Evolutionary conservation across 2,888 invertebrate species (phyloP), one percentile per base, ranked within the genome.

Genomic region (Leucophenga montana): DNA sequence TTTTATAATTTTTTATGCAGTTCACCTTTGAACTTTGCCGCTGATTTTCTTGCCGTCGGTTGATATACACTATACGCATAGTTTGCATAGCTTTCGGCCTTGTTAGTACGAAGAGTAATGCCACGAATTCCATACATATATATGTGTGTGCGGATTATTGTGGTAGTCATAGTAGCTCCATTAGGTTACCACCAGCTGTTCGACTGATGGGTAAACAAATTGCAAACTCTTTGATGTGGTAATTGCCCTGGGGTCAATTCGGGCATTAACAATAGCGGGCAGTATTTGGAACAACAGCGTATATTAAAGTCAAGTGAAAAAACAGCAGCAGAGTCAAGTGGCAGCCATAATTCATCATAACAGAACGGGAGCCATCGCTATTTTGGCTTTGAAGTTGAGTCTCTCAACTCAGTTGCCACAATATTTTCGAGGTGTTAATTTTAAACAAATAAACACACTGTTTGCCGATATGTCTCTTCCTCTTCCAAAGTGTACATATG

Each of bases 221-320:
- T 50, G 20, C 48, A 44, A 54, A 44, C n/a, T 20, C 68, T 69
- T 69, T 69, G 69, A 69, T 69, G 69, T 69, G 66, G 16, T 64
- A 64, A 64, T 64, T 64, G 46, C 46, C 39, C 48, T 27, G 48
- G 46, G 46, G 62, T 46, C 62, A 64, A 64, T 22, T 64, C 46
- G 14, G n/a, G 18, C 62, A 64, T 64, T 46, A 20, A 46, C 13
- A 59, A 6, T 16, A 46, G 9, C 18, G 3, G 18, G 1, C 27
- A 27, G 27, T 59, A 33, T 54, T 54, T 54, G 0, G 54, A 22
- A 13, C 18, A 54, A 16, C 50, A 57, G 13, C n/a, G 22, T 20
- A 18, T 56, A 27, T 13, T 2, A 39, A 27, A 61, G 13, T 48
- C 11, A 22, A 46, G 54, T 18, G 14, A 54, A 57, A 16, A 1